Evolutionary conservation across 2,797 vertebrate genomes (phyloP).

Genomic region (Diglossa cyanea): DNA sequence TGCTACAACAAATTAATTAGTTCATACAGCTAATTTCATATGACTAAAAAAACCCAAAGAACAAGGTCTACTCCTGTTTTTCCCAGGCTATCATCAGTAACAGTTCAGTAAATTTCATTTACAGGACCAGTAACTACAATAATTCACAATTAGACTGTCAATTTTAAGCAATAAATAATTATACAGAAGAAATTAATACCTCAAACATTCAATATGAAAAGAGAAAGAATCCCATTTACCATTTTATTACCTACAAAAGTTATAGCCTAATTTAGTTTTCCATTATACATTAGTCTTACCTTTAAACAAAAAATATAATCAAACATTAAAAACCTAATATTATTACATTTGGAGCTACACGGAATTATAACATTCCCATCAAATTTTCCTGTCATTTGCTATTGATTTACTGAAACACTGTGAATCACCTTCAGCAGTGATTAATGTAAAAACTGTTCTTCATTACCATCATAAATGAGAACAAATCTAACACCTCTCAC

Average conservation of each 20-base stretch:
- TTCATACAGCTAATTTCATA: not conserved
- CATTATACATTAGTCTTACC: not conserved
- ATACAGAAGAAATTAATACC: not conserved
- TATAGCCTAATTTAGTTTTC: not conserved
- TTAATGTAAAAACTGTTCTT: not conserved
- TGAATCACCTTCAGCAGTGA: not conserved
- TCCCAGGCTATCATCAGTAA: not conserved
- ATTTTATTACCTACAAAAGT: not conserved
- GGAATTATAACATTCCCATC: not conserved
- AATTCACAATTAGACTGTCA: not conserved
- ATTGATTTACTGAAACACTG: not conserved
- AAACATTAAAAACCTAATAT: not conserved
- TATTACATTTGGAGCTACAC: not conserved
- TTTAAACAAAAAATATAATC: not conserved
- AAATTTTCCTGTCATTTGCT: not conserved
- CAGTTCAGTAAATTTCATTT: not conserved
- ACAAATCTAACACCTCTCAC: not conserved
- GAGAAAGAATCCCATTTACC: not conserved
- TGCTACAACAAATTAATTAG: not conserved
- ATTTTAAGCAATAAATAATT: not conserved
- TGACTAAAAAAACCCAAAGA: not conserved
- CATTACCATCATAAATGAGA: not conserved
- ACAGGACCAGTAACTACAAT: not conserved
- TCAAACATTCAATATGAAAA: not conserved
- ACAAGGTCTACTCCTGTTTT: not conserved